Base-by-base conservation (phyloP, 2,113 vertebrate genomes). In the Chauna torquata region DNA sequence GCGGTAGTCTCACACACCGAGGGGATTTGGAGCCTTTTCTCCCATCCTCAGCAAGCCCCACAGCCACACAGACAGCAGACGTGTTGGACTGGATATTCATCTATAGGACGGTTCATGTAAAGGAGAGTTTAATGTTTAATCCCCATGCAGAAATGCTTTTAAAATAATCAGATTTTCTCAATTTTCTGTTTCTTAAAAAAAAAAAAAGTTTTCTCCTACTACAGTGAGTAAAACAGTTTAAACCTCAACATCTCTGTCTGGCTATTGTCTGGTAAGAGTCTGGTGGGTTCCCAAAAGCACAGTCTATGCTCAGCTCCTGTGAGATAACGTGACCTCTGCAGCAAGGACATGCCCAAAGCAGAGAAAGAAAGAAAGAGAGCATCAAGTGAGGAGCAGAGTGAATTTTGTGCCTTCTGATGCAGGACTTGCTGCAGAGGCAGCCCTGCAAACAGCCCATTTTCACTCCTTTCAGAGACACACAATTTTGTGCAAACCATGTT, bases 1-100 rank as follows among this genome's bases (percentile, higher is more conserved):
- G 40, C 2, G 0, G 7, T 40, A 22, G 12, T 50, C 52, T 54
- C 28, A 42, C 15, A 5, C 61, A 42, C 40, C 2, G 0, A 30
- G 7, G 30, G 5, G 10, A 47, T 66, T 50, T 66, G 16, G 28
- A 92, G 24, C 7, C 27, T 83, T 92, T 86, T 45, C 54, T n/a
- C 68, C 71, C 32, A 42, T 36, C 47, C 19, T 91, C 4, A 3
- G 8, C 6, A n/a, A 55, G 52, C 6, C 86, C 47, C 47, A 34
- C 45, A 86, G 68, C 22, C 28, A 42, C 16, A 77, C 44, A 83
- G 11, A n/a, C 11, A 66, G 68, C 9, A 54, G 38, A 71, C 24
- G n/a, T 5, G 28, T 50, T 18, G 20, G 19, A 32, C 4, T 16
- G 14, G 4, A 52, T 23, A 3, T 66, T 85, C 65, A 16, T 11